Evolutionary conservation across 2,888 invertebrate species (phyloP), one percentile per base, ranked within the genome.

Genomic region (Scaptomyza tumidula): DNA sequence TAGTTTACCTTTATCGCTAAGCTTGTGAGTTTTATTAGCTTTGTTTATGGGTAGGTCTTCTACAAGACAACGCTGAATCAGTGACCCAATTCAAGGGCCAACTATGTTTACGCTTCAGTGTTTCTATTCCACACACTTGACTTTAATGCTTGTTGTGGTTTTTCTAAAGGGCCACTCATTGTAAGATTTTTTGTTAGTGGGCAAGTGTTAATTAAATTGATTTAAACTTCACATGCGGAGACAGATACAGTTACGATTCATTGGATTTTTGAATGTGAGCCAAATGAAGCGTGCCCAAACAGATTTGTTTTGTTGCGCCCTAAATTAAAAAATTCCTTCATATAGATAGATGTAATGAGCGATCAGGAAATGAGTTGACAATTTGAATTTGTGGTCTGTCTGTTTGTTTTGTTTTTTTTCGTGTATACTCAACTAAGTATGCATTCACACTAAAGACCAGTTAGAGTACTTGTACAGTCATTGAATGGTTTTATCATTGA

Each of bases 141-240:
- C 62, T 66, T 52, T 46, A 46, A 63, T 69, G 52, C 64, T 54
- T 48, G 6, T 14, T 43, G 10, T 14, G 27, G 45, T 46, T 46
- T 52, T 45, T 44, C 27, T 62, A 73, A 73, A 67, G 52, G 53
- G 62, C n/a, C 50, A 33, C 41, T 45, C 56, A 69, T 75, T 81
- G 67, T 67, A 52, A 52, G 52, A 61, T 57, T 70, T 74, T 67
- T 71, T 67, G 35, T 37, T 66, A 43, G 57, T 56, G 53, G 80
- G 43, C 64, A 70, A 80, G 88, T 83, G 83, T 69, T 86, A 88
- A 83, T 80, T 88, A 74, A 88, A 75, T 86, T 80, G 71, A 86
- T 83, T 74, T 74, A 61, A 66, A 61, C 60, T 64, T 46, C 33
- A 49, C 39, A 44, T 69, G 39, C 24, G 13, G 11, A 39, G 39